Evolutionary conservation across 92 coral and sea anemone genomes (phyloP).

Genomic region (Parazoanthus darwini): DNA sequence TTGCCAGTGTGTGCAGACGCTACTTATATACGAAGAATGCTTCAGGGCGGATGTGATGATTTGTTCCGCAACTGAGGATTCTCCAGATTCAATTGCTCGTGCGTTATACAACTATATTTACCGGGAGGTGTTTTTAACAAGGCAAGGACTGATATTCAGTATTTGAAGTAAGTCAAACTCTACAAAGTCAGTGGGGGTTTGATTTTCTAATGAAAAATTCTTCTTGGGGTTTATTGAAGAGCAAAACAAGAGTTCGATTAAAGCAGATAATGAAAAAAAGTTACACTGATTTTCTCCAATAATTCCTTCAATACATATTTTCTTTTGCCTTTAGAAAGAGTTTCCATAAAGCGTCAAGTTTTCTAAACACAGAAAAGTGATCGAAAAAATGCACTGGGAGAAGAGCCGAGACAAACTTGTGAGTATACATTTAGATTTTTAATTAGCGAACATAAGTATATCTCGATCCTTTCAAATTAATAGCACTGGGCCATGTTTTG

Average conservation of each 20-base stretch:
- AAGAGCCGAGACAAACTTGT: not conserved
- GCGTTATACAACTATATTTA: no score
- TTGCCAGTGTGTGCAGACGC: not conserved
- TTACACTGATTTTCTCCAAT: not conserved
- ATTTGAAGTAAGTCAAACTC: not conserved
- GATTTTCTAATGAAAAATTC: not conserved
- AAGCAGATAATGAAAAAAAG: not conserved
- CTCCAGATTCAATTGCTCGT: not conserved
- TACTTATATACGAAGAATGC: not conserved
- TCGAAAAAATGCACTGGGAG: not conserved
- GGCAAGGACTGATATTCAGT: not conserved
- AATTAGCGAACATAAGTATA: not conserved
- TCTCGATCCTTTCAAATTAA: not conserved
- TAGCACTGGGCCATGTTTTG: no score
- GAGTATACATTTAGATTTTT: not conserved
- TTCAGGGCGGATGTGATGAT: not conserved
- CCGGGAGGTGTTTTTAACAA: not conserved
- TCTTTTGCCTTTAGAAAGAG: not conserved
- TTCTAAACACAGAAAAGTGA: not conserved
- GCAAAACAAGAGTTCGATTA: slow-evolving; percentile 30
- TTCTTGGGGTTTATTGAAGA: slow-evolving; percentile 17
- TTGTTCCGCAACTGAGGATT: not conserved
- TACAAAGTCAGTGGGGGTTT: slow-evolving; percentile 8
- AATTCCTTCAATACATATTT: not conserved
- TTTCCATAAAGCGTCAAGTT: no score